phyloP scores from a whole-genome alignment of 64 coral and sea anemone species.

The Montipora capricornis region DNA sequence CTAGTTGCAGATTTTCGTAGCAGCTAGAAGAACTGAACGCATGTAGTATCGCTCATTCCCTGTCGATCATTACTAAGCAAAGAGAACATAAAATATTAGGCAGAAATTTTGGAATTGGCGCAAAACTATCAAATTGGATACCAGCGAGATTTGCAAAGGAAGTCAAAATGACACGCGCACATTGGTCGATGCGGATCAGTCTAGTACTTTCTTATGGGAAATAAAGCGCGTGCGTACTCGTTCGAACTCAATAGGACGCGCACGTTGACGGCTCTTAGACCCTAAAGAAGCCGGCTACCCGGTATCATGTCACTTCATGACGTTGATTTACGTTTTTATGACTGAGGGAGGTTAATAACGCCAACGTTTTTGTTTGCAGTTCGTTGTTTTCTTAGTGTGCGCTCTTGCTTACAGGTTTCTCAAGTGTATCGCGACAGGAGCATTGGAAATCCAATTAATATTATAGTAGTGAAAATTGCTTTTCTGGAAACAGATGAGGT shows the following conservation, averaged over 20 bases:
- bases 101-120: too few species aligned
- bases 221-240: too few species aligned
- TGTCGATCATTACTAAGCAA: background rate
- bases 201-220: too few species aligned
- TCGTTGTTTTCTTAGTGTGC: background rate
- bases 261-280: too few species aligned
- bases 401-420: constrained; percentile 62
- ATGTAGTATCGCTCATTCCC: background rate
- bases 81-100: background rate
- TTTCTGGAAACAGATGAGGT: constrained; percentile 74
- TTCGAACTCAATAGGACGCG: too few species aligned
- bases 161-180: too few species aligned
- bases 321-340: too few species aligned
- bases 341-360: background rate
- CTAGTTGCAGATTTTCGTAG: background rate
- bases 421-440: constrained; percentile 75
- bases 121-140: too few species aligned
- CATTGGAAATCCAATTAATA: constrained; percentile 85
- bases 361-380: background rate
- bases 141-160: too few species aligned
- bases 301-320: too few species aligned
- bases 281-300: too few species aligned
- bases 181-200: too few species aligned
- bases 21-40: background rate
- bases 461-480: constrained; percentile 82